Evolutionary conservation across 92 coral and sea anemone genomes (phyloP).

Genomic region (Ricordea florida): DNA sequence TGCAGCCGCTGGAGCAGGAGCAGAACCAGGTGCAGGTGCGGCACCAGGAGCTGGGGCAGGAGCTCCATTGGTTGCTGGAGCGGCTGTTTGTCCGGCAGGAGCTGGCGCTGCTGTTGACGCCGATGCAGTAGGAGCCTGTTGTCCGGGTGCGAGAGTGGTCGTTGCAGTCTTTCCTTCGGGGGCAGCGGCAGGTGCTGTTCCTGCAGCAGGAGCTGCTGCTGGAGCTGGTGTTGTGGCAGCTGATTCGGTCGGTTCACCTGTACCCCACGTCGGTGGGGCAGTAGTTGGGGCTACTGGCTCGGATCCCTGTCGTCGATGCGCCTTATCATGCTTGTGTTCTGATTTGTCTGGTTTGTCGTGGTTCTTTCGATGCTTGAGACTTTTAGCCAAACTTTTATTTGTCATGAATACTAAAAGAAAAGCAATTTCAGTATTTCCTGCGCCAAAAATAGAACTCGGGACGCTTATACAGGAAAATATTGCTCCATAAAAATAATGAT

Average conservation of each 20-base stretch:
- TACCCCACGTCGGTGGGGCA: background rate
- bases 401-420: background rate
- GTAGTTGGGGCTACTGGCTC: background rate
- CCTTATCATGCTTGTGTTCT: background rate
- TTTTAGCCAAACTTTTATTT: background rate
- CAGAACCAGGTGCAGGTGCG: background rate
- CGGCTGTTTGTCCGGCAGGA: background rate
- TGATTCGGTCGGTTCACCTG: background rate
- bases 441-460: no score
- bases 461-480: no score
- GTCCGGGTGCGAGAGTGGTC: background rate
- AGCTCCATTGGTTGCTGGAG: background rate
- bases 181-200: background rate
- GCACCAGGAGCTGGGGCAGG: background rate
- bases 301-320: slow-evolving; percentile 15
- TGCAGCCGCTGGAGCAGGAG: background rate
- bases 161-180: background rate
- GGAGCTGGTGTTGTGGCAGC: background rate
- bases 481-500: no score
- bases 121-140: background rate
- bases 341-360: background rate
- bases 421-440: no score
- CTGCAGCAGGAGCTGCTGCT: background rate
- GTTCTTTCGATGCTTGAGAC: background rate
- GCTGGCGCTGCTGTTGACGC: slow-evolving; percentile 11